Evolutionary conservation across 2,888 invertebrate species (phyloP), one percentile per base, ranked within the genome.

Genomic region (Cheilosia pagana): DNA sequence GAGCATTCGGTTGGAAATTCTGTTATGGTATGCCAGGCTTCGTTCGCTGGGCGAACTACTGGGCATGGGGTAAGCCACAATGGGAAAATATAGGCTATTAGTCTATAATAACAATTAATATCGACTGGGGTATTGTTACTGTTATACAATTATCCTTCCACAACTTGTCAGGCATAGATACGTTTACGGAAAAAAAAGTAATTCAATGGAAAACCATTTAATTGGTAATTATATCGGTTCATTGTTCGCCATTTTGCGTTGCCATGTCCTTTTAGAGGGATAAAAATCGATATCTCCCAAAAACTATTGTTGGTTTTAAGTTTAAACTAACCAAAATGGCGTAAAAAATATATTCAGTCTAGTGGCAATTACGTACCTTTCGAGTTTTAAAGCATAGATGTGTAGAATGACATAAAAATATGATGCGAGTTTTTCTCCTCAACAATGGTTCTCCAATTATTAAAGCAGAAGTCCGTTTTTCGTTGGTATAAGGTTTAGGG

Each of bases 71-170:
- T 6, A 16, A 28, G 16, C 43, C 35, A 12, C 62, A 45, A 31
- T 16, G 31, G 31, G 5, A 3, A 62, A 23, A 62, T 35, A 45
- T 55, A 28, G 31, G 57, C 43, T 31, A 57, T 68, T 68, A 68
- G 55, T 43, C 31, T 62, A 45, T 45, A 55, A 62, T 53, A 63
- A 63, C 53, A 74, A 74, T 63, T 74, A 63, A 74, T 63, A 55
- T 74, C 52, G 31, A 62, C 52, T 62, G 16, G 43, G 41, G 28
- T 28, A 72, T 72, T 62, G 62, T 74, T 53, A 55, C 63, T 45
- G 45, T 45, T 35, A 55, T 35, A 62, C 55, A 63, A 74, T 53
- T 35, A 74, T 63, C 72, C 35, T 25, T 55, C 63, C 5, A 55
- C 53, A 35, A 55, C 35, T 55, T 53, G 63, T 63, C 72, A 53